These are phyloP conservation scores for Gastrophryne carolinensis DNA, from an alignment of 2,797 vertebrate genomes.

Conservation along the genomic window DNA sequence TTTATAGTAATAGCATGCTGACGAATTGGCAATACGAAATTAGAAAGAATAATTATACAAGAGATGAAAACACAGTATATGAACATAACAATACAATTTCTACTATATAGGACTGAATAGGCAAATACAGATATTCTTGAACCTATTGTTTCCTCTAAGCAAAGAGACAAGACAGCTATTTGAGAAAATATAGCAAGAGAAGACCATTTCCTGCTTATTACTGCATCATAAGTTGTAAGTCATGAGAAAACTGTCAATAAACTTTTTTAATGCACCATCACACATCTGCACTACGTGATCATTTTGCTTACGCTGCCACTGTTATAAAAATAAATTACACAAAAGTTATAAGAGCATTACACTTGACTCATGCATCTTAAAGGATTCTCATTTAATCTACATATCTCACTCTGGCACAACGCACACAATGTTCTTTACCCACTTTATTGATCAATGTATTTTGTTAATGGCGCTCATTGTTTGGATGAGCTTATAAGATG, in stretches of 20 bases:
- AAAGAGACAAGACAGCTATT: background rate
- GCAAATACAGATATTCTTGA: background rate
- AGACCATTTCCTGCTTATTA: background rate
- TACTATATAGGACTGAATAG: background rate
- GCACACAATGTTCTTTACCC: slow-evolving; percentile 11
- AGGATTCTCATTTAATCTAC: slow-evolving; percentile 14
- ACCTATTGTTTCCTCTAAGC: background rate
- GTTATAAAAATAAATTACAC: background rate
- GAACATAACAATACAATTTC: background rate
- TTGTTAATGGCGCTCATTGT: slow-evolving; percentile 29
- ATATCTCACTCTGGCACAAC: slow-evolving; percentile 4
- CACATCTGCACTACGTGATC: background rate
- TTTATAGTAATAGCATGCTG: no score
- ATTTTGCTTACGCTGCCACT: background rate
- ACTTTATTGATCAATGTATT: slow-evolving; percentile 43
- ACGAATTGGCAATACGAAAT: no score
- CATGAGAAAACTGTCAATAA: background rate
- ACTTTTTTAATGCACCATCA: background rate
- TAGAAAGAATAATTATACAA: no score
- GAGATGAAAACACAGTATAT: background rate
- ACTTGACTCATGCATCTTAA: slow-evolving; percentile 9
- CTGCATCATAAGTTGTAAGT: background rate
- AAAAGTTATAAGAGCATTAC: background rate
- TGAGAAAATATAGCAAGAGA: background rate
- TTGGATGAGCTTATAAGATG: slow-evolving; percentile 12